Evolutionary conservation across 2,888 invertebrate genomes (phyloP), one percentile per base, ranked within the genome.

Genomic region (Ptilodon capucinus): DNA sequence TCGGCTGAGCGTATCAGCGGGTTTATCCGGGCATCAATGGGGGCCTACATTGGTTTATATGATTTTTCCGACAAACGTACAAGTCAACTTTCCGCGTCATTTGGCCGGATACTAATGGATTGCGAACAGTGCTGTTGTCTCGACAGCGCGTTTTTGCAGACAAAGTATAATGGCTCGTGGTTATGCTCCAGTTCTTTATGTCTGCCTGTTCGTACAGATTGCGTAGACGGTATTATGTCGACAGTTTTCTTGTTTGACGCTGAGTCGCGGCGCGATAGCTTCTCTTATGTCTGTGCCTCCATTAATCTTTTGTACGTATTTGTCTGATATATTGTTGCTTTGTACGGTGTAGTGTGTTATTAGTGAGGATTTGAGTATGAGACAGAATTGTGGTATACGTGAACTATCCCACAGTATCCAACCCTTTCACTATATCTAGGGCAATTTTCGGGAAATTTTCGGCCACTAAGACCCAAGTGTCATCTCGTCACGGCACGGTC

Each of bases 51-150:
- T 52, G 54, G 48, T 48, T 72, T 68, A 73, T 76, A 76, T 74
- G 69, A 76, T 73, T 74, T 77, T 75, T 42, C 34, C 19, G 19
- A 34, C 32, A 32, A 42, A 30, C 42, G 44, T 47, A 52, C 54
- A 44, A 84, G 81, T 84, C 81, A 81, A 86, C 81, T 88, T 88
- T 84, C 79, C 81, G 80, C 84, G 72, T 86, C 89, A 89, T 90
- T 90, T 86, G 78, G 76, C 71, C 67, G 67, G 68, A 65, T 75
- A 77, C 78, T 88, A 89, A 89, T 90, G 89, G 88, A 90, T 86
- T 86, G 82, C 81, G 79, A 81, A 74, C 74, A 68, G 74, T 70
- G 70, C 71, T 75, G 78, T 83, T 85, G 82, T 84, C 83, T 82
- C 81, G 72, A 78, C 78, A 76, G 77, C 61, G 76, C 79, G n/a